Base-by-base conservation (phyloP, 1,140 invertebrate genomes). In the Drosophila busckii region DNA sequence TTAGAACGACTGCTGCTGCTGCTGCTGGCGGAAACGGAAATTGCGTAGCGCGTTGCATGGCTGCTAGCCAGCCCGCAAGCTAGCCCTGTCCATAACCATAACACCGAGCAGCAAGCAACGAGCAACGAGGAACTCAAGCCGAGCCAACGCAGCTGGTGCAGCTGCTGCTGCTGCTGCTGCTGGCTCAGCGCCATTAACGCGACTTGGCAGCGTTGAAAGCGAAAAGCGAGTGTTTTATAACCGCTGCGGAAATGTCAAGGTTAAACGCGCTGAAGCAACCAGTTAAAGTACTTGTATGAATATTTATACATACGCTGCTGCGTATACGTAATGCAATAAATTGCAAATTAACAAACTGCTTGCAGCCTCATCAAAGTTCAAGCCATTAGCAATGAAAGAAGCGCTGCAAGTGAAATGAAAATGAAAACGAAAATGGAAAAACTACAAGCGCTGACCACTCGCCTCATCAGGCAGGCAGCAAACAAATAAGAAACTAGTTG, bases 401-500 rank as follows among this genome's bases (percentile, higher is more conserved):
- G 40, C 12, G 25, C 26, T 15, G 13, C 12, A 23, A 45, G 35
- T 35, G 42, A 73, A 78, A 78, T 73, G 73, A 78, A 78, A 78
- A 78, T 78, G 68, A 68, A 73, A 78, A 78, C 68, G 73, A 78
- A 78, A 78, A 78, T 78, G 68, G n/a, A 68, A 68, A 70, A 61
- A 80, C 62, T 71, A 49, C 68, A 78, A 67, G 71, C 62, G 52
- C 65, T 29, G 54, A 17, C 49, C 53, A 54, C 20, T 41, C 38
- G 45, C 25, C 20, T 26, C 42, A 65, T 61, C 34, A 59, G 41
- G 48, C 69, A 52, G 67, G 68, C 73, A 54, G 68, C 73, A 69
- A 78, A 78, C 73, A 78, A 78, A 78, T 78, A 78, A 78, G 68
- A 82, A 78, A 78, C 82, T 78, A 78, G 73, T 78, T 78, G 73